A percentile compares a stretch with the other conserved stretches of the same genome.
These are phyloP conservation scores for Struthidea cinerea DNA, from an alignment of 2,113 vertebrate species.

Conservation along the genomic window DNA sequence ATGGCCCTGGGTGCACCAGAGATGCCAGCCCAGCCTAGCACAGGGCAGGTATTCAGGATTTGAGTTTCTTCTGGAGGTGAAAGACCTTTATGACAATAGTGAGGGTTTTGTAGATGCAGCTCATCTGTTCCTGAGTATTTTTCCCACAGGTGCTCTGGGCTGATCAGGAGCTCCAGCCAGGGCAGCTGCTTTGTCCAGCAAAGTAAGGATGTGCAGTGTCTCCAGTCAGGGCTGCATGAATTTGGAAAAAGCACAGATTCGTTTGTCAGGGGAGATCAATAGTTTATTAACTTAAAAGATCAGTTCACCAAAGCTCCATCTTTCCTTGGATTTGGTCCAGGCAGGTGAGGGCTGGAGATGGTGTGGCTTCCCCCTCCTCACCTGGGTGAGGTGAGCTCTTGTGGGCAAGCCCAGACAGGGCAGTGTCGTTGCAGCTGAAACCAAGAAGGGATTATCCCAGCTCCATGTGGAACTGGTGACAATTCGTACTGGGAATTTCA, in stretches of 20 bases:
- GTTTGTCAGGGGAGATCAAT: slow-evolving; percentile 51
- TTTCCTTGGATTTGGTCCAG: slow-evolving; percentile 11
- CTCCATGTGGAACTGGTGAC: slow-evolving; percentile 9
- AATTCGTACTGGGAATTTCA: slow-evolving; percentile 50
- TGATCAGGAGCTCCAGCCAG: not conserved
- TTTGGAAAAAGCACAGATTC: slow-evolving; percentile 40
- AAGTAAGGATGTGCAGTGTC: rapidly evolving
- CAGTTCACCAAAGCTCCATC: slow-evolving; percentile 45
- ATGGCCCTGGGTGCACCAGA: not conserved
- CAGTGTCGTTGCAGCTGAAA: slow-evolving; percentile 15
- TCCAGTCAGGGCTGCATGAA: not conserved
- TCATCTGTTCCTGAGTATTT: not conserved
- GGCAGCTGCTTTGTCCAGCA: not conserved
- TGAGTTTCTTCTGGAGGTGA: not conserved
- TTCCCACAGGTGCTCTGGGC: not conserved
- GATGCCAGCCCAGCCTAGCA: not conserved
- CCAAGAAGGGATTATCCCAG: slow-evolving; percentile 39
- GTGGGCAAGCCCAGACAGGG: slow-evolving; percentile 21
- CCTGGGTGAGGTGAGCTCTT: not conserved
- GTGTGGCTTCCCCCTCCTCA: slow-evolving; percentile 16
- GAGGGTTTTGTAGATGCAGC: not conserved
- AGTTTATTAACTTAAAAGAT: slow-evolving; percentile 75
- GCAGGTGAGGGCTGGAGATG: not conserved
- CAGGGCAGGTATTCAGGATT: rapidly evolving
- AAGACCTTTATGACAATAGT: not conserved